Evolutionary conservation across 2,797 vertebrate species (phyloP).

Genomic region (Scolopax bukidnonensis): DNA sequence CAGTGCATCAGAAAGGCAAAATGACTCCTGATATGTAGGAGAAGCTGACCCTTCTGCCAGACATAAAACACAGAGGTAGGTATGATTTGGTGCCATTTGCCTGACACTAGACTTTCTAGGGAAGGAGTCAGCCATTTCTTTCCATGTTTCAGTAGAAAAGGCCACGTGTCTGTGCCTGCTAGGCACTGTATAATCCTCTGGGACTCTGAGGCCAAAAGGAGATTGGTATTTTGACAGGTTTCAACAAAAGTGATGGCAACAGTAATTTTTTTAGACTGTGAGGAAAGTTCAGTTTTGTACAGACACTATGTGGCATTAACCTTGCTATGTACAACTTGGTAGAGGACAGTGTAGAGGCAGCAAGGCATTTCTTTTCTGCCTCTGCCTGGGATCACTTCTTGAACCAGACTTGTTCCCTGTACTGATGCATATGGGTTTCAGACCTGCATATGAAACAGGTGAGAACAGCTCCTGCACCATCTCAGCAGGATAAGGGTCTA

Average conservation of each 20-base stretch:
- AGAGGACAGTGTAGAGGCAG: background rate
- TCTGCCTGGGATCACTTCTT: background rate
- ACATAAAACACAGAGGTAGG: background rate
- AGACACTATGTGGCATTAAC: background rate
- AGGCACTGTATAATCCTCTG: background rate
- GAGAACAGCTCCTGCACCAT: background rate
- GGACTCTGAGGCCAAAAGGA: background rate
- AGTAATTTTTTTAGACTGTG: background rate
- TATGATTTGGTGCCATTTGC: background rate
- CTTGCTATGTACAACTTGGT: background rate
- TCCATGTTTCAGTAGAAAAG: background rate
- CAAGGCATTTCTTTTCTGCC: background rate
- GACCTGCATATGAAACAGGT: background rate
- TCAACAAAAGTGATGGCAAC: background rate
- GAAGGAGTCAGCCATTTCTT: background rate
- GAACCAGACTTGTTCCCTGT: background rate
- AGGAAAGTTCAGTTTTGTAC: background rate
- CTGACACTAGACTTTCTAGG: background rate
- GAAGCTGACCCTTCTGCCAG: background rate
- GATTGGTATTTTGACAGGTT: background rate
- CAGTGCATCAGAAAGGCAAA: background rate
- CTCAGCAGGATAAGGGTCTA: background rate
- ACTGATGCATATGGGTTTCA: background rate
- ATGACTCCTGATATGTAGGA: background rate
- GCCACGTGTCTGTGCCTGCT: fast-evolving